Base-by-base conservation (phyloP, 1,140 invertebrate genomes). In the Caenorhabditis latens region DNA sequence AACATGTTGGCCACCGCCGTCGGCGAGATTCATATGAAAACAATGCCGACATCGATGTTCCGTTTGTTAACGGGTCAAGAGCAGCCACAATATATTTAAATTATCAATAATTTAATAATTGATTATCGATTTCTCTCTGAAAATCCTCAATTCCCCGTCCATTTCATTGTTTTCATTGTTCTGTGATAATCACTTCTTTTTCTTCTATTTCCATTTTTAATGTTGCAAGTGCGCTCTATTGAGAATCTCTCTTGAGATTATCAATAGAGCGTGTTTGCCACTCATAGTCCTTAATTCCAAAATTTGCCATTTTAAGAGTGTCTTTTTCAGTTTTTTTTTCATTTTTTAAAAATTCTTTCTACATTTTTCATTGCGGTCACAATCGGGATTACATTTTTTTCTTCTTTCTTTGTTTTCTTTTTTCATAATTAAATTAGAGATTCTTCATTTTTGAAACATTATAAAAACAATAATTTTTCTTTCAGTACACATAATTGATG, bases 21-120 rank as follows among this genome's bases (percentile, higher is more conserved):
- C 88, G 98, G 98, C 91, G 98, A 99, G 97, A 99, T 99, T 91
- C 95, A 98, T 89, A 99, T 99, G 98, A 99, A 89, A 94, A 99
- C 98, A 82, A 99, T 99, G 98, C 98, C 98, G 88, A 99, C 98
- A 87, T 99, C 98, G 83, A 99, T 99, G 96, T 99, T 98, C 94
- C 95, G 98, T 91, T 94, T 99, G 93, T 94, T 99, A 92, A 99
- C 98, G 87, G 98, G 98, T 86, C 98, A 99, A 94, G 98, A 99
- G 94, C 97, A 97, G 92, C 98, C 98, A 90, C 96, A 98, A 94
- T 99, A 98, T 94, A 99, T 99, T 90, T 95, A 43, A 43, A n/a
- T n/a, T n/a, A n/a, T n/a, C n/a, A n/a, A n/a, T n/a, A n/a, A n/a
- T n/a, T n/a, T n/a, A 16, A 9, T 19, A 58, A 58, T 58, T n/a